A percentile compares a stretch with the other conserved stretches of the same genome.
Evolutionary conservation across 2,888 invertebrate species (phyloP).

Genomic region (Orthonevra nobilis): DNA sequence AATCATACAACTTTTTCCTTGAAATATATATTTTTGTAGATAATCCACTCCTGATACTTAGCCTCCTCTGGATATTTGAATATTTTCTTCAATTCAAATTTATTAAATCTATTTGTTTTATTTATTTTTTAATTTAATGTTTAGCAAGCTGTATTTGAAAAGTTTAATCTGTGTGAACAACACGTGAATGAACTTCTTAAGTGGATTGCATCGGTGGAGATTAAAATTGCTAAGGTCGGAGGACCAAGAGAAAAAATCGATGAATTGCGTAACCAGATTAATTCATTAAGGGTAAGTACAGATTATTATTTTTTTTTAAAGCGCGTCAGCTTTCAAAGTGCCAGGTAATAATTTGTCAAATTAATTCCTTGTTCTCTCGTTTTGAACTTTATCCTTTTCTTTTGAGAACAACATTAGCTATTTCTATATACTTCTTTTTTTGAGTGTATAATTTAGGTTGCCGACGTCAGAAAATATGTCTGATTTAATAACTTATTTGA

Average conservation of each 20-base stretch:
- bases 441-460: no score
- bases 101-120: neutral
- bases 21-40: slow-evolving; percentile 45
- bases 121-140: slow-evolving; percentile 6
- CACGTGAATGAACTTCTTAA: slow-evolving; percentile 90
- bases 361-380: no score
- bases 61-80: neutral
- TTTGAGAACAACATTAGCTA: no score
- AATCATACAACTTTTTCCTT: slow-evolving; percentile 44
- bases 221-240: slow-evolving; percentile 90
- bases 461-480: no score
- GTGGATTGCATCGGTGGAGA: slow-evolving; percentile 93
- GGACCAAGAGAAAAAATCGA: slow-evolving; percentile 93
- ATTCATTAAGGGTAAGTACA: slow-evolving; percentile 90
- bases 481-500: no score
- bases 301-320: no score
- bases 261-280: slow-evolving; percentile 93
- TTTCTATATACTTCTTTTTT: no score
- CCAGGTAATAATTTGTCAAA: no score
- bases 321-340: no score
- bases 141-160: slow-evolving; percentile 97
- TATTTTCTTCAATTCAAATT: neutral
- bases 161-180: slow-evolving; percentile 94
- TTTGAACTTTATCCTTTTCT: no score
- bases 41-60: slow-evolving; percentile 8